phyloP scores from a whole-genome alignment of 2,888 invertebrate species.

The Phaonia tiefii region DNA sequence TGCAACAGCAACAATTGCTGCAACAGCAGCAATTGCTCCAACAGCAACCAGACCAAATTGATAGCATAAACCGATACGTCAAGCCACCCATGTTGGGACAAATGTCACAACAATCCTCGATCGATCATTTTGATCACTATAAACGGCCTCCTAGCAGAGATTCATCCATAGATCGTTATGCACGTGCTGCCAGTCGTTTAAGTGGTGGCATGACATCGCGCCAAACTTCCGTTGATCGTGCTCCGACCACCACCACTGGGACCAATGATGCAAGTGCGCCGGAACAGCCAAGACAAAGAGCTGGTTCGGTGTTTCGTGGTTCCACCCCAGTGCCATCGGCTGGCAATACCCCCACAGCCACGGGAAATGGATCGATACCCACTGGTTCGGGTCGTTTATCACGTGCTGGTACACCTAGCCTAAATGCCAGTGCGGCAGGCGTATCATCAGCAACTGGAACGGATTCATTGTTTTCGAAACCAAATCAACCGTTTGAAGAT shows the following conservation, averaged over 20 bases:
- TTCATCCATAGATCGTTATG: constrained; percentile 91
- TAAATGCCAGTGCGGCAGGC: constrained; percentile 74
- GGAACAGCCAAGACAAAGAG: constrained; percentile 79
- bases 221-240: constrained; percentile 89
- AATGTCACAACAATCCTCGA: constrained; percentile 84
- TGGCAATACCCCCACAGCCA: constrained; percentile 75
- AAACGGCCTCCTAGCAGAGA: constrained; percentile 94
- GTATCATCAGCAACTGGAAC: constrained; percentile 67
- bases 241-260: constrained; percentile 74
- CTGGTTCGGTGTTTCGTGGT: constrained; percentile 82
- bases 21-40: constrained; percentile 68
- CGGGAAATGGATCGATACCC: constrained; percentile 85
- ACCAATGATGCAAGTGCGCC: constrained; percentile 45
- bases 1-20: constrained; percentile 64
- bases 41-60: constrained; percentile 56
- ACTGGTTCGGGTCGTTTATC: constrained; percentile 81
- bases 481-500: constrained; percentile 89
- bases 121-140: constrained; percentile 97
- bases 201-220: constrained; percentile 84
- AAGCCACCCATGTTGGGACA: constrained; percentile 82
- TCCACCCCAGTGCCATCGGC: constrained; percentile 76
- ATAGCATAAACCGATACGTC: constrained; percentile 80
- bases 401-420: constrained; percentile 82
- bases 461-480: constrained; percentile 80
- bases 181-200: constrained; percentile 85